phyloP scores from a whole-genome alignment of 1,140 invertebrate species.

The Formica exsecta region DNA sequence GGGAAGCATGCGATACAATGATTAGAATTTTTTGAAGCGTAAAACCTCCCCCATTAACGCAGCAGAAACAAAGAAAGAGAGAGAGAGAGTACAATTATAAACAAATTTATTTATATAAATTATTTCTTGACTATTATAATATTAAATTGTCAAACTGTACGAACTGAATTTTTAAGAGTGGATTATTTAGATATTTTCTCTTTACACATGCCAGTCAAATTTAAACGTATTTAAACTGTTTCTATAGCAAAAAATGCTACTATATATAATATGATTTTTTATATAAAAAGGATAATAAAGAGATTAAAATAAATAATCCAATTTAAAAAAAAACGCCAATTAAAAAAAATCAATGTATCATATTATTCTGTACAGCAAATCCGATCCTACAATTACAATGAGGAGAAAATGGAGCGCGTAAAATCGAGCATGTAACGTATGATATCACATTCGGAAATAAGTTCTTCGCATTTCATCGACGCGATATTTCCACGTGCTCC shows the following conservation, averaged over 20 bases:
- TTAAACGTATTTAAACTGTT: not conserved
- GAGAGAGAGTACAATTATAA: too few relatives aligned
- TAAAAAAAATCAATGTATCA: not conserved
- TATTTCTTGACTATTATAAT: too few relatives aligned
- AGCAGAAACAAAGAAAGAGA: too few relatives aligned
- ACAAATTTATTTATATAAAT: too few relatives aligned
- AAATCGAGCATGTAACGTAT: conserved; percentile 65
- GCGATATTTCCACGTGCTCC: conserved; percentile 51
- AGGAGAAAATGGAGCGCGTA: not conserved
- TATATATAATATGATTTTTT: conserved; percentile 2
- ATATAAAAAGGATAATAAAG: not conserved
- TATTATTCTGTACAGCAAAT: not conserved
- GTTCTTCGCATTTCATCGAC: conserved; percentile 43
- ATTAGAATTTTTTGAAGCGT: too few relatives aligned
- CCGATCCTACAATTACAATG: conserved; percentile 5
- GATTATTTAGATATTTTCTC: not conserved
- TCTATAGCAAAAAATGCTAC: not conserved
- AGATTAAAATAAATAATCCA: not conserved
- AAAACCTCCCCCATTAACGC: too few relatives aligned
- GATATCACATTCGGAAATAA: conserved; percentile 54
- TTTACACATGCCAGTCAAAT: not conserved
- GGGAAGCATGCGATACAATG: too few relatives aligned
- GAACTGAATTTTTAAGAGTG: too few relatives aligned
- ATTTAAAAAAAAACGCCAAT: not conserved
- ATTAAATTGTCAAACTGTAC: too few relatives aligned